phyloP scores from a whole-genome alignment of 35 echinoderm and acorn worm genomes.

The Diadema setosum region DNA sequence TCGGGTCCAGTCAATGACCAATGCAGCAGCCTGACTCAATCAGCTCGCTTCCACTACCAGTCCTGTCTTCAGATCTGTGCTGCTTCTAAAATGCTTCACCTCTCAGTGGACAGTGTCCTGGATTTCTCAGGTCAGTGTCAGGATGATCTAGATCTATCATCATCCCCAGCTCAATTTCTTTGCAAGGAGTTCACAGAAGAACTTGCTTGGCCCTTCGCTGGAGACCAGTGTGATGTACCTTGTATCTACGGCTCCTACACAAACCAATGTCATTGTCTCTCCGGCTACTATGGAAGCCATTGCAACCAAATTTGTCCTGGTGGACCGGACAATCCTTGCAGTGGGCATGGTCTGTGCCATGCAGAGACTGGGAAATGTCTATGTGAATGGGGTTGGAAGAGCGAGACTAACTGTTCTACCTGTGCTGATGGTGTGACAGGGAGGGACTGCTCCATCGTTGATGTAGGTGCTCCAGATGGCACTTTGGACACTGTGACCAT shows the following conservation, averaged over 20 bases:
- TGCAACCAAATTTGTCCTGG: conserved; percentile 67
- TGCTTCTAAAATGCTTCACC: not conserved
- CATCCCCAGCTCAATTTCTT: conserved; percentile 50
- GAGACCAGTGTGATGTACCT: conserved; percentile 29
- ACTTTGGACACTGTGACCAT: not conserved
- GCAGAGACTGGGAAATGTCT: conserved; percentile 25
- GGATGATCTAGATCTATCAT: conserved; percentile 7
- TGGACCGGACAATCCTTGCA: conserved; percentile 40
- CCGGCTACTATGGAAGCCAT: conserved; percentile 63
- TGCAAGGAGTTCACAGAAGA: conserved; percentile 57
- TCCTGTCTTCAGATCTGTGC: conserved; percentile 50
- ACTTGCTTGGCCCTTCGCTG: conserved; percentile 38
- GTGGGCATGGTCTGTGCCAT: conserved; percentile 16
- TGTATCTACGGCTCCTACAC: conserved; percentile 62
- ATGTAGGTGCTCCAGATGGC: not conserved
- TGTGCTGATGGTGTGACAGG: conserved; percentile 9
- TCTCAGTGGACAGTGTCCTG: conserved; percentile 42
- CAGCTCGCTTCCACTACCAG: conserved; percentile 59
- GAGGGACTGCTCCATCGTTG: not conserved
- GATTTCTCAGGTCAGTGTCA: conserved; percentile 68
- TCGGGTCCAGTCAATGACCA: conserved; percentile 29
- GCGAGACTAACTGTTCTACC: not conserved
- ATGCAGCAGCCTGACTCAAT: conserved; percentile 18
- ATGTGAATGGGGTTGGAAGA: conserved; percentile 52
- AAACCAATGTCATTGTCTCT: conserved; percentile 36